These are phyloP conservation scores for Drosophila quadrilineata DNA, from an alignment of 1,140 invertebrate species.

Conservation along the genomic window DNA sequence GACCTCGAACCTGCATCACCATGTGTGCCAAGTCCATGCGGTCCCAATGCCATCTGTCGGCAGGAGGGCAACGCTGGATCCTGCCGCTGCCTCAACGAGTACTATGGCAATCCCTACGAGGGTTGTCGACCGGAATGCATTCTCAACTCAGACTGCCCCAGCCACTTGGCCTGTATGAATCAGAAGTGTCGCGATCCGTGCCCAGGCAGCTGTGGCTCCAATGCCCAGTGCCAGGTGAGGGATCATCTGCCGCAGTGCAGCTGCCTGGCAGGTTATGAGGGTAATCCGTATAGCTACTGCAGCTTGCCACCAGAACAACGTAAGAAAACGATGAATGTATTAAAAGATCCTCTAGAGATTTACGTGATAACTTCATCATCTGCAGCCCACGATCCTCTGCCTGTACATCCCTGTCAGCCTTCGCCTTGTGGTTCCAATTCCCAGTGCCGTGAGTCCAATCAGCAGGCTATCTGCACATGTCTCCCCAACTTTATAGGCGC, in stretches of 20 bases:
- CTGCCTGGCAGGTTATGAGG: slow-evolving; percentile 86
- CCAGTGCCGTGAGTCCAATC: slow-evolving; percentile 86
- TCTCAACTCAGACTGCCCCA: slow-evolving; percentile 87
- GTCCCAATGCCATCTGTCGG: slow-evolving; percentile 84
- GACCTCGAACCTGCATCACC: slow-evolving; percentile 79
- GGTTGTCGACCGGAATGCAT: slow-evolving; percentile 89
- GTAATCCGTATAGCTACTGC: slow-evolving; percentile 87
- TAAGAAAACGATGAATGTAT: slow-evolving; percentile 80
- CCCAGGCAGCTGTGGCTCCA: slow-evolving; percentile 87
- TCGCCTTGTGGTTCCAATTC: slow-evolving; percentile 91
- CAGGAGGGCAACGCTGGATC: slow-evolving; percentile 85
- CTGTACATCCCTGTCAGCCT: slow-evolving; percentile 85
- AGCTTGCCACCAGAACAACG: slow-evolving; percentile 83
- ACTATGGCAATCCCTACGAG: slow-evolving; percentile 88
- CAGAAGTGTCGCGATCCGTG: slow-evolving; percentile 90
- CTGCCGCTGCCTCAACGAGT: slow-evolving; percentile 87
- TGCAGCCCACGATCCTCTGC: slow-evolving; percentile 51
- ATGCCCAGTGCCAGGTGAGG: slow-evolving; percentile 87
- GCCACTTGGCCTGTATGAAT: slow-evolving; percentile 86
- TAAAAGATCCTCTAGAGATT: background rate
- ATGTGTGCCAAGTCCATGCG: slow-evolving; percentile 85
- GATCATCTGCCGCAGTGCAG: slow-evolving; percentile 89
- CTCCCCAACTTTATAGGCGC: slow-evolving; percentile 88
- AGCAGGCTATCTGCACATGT: slow-evolving; percentile 90
- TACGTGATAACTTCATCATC: background rate